phyloP scores from a whole-genome alignment of 2,113 vertebrate genomes.

The Cinclus mexicanus region DNA sequence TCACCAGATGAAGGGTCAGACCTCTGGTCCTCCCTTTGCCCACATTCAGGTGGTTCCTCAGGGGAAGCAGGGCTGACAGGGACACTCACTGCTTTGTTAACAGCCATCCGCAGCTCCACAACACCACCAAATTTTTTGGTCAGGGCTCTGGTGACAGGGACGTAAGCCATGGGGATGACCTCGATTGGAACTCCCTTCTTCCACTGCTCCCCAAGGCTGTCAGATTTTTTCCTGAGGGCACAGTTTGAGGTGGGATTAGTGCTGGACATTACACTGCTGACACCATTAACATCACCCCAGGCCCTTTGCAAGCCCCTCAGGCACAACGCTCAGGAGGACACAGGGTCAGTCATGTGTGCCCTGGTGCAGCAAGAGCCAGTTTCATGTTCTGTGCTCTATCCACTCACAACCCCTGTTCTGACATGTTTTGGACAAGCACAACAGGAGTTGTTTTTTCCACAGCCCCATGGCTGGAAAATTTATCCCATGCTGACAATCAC shows the following conservation, averaged over 20 bases:
- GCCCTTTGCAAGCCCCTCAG: background rate
- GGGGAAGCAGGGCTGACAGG: background rate
- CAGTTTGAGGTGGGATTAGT: background rate
- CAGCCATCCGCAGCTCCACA: constrained; percentile 88
- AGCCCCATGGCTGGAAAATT: background rate
- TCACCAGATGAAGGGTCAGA: background rate
- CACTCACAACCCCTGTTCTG: background rate
- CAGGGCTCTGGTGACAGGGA: constrained; percentile 86
- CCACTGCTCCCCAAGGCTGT: constrained; percentile 90
- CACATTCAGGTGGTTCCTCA: rapidly evolving
- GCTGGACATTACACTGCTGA: background rate
- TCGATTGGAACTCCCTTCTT: constrained; percentile 94
- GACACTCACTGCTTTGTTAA: constrained; percentile 91
- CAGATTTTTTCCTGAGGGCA: constrained; percentile 87
- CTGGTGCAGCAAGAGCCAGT: background rate
- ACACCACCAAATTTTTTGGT: constrained; percentile 83
- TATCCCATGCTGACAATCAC: background rate
- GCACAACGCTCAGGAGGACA: background rate
- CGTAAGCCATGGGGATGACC: constrained; percentile 94
- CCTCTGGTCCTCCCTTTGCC: background rate
- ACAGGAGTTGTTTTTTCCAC: background rate
- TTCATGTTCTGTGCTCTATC: background rate
- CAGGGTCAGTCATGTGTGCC: background rate
- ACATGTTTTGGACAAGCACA: background rate
- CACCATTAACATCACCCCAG: background rate